A percentile compares a stretch with the other conserved stretches of the same genome.
Conservation (phyloP, 2,888 invertebrate genomes). For the Drosophila incognita region DNA sequence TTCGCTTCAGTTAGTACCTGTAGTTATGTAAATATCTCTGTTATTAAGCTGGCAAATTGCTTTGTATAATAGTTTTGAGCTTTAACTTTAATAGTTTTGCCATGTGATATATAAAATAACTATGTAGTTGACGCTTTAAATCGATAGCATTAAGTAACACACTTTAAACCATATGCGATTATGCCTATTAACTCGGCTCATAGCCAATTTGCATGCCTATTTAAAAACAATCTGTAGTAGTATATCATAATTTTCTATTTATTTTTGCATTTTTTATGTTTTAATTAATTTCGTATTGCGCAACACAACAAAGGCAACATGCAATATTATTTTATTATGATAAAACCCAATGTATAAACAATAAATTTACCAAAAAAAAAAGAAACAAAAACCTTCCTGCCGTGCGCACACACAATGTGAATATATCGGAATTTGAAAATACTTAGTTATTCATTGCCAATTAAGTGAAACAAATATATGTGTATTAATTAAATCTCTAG, state of each 20-base stretch:
- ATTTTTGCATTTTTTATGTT: conserved; percentile 35
- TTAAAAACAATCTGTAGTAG: conserved; percentile 38
- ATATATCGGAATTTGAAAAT: conserved; percentile 21
- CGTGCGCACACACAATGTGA: conserved; percentile 77
- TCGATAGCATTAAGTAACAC: conserved; percentile 28
- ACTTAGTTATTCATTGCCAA: conserved; percentile 41
- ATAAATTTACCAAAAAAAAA: conserved; percentile 7
- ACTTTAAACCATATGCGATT: conserved; percentile 2
- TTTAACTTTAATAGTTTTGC: conserved; percentile 14
- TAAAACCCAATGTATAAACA: conserved; percentile 14
- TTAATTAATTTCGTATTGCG: conserved; percentile 37
- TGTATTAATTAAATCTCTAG: conserved; percentile 27
- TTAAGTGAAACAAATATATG: conserved; percentile 28
- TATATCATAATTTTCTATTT: conserved; percentile 26
- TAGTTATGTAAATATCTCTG: conserved; percentile 23
- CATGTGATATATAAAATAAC: not conserved
- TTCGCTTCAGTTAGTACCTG: conserved; percentile 1
- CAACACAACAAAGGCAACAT: conserved; percentile 25
- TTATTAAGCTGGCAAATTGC: conserved; percentile 26
- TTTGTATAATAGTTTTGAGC: conserved; percentile 18
- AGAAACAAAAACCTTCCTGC: conserved; percentile 83
- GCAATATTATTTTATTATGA: conserved; percentile 32
- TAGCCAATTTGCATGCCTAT: conserved; percentile 21
- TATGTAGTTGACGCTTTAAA: conserved; percentile 12
- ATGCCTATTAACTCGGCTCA: conserved; percentile 9